Evolutionary conservation across 2,888 invertebrate species (phyloP).

Genomic region (Acrocera orbiculus): DNA sequence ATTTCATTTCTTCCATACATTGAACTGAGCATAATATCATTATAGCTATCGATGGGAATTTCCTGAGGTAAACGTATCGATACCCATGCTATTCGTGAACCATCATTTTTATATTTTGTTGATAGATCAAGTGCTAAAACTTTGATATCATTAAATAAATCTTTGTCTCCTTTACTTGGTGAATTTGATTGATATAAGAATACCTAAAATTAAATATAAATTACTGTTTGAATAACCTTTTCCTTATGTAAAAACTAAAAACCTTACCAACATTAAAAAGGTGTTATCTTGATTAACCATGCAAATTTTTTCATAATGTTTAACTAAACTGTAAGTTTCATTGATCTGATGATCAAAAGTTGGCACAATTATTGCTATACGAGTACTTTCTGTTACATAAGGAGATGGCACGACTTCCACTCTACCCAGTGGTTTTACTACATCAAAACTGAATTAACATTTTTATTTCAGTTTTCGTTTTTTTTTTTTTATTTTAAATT

Average conservation of each 20-base stretch:
- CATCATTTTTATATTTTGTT: slow-evolving; percentile 47
- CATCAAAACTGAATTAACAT: slow-evolving; percentile 42
- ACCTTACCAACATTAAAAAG: slow-evolving; percentile 48
- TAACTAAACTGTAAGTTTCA: slow-evolving; percentile 48
- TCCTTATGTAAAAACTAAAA: too few relatives aligned
- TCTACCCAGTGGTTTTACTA: slow-evolving; percentile 67
- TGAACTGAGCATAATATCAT: slow-evolving; percentile 24
- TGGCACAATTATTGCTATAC: slow-evolving; percentile 60
- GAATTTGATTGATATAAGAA: slow-evolving; percentile 46
- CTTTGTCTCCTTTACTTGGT: slow-evolving; percentile 44
- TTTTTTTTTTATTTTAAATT: background rate
- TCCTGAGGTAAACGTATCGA: slow-evolving; percentile 41
- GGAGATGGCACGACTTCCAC: slow-evolving; percentile 83
- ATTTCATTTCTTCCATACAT: slow-evolving; percentile 27
- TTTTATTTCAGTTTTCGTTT: too few relatives aligned
- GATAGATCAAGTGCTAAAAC: slow-evolving; percentile 41
- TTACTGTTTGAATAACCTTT: too few relatives aligned
- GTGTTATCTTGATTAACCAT: slow-evolving; percentile 65
- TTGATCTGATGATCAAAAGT: slow-evolving; percentile 38
- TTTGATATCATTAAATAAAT: slow-evolving; percentile 45
- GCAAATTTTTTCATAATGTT: slow-evolving; percentile 50
- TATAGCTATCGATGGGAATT: too few relatives aligned
- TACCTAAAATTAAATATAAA: slow-evolving; percentile 28
- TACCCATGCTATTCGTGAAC: slow-evolving; percentile 49
- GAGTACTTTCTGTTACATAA: slow-evolving; percentile 86